Base-by-base conservation (phyloP, 2,797 vertebrate species). In the Pyrocephalus nanus region DNA sequence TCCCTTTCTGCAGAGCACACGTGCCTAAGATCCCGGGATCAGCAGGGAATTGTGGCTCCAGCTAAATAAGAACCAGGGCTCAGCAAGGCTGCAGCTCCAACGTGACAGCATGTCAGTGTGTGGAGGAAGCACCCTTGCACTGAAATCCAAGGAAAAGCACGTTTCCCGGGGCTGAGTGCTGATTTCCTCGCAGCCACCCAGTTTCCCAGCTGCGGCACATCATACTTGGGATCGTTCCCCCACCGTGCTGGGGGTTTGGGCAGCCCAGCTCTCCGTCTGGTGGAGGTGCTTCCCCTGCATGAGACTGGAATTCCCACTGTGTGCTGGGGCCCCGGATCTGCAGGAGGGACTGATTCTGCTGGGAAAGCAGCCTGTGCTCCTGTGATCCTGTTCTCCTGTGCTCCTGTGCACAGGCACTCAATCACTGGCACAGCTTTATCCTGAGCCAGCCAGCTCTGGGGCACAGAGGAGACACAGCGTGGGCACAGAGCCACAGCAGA, bases 281-380 rank as follows among this genome's bases (percentile, higher is more conserved):
- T 34, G 36, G 55, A 50, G 82, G 58, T 34, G 42, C 22, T 53
- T 75, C n/a, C 45, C 38, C 64, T 58, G 86, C 42, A 16, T 0
- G 10, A 58, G 27, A 6, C 5, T 30, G 67, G 23, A 14, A 10
- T 55, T 58, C 61, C 57, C 48, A 5, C 14, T 0, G 1, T 0
- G 1, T 60, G 47, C 43, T 2, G 26, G 29, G 55, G 4, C 9
- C 27, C 23, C 4, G 54, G 62, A 8, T 19, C 62, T 22, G 65
- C 45, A 25, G 69, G 38, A 66, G 79, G 20, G 50, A 15, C 2
- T 22, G 23, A 6, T 23, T 54, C 47, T 85, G 32, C 67, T 58
- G 55, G 72, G 69, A 50, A 38, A 73, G 73, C 48, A 50, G 11
- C 30, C 23, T 0, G 0, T 4, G 54, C 1, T 32, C 13, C 22